Percentiles rank a stretch among this genome's conserved stretches.
These are phyloP conservation scores for Sinosuthora webbiana DNA, from an alignment of 2,113 vertebrate species.

Conservation along the genomic window DNA sequence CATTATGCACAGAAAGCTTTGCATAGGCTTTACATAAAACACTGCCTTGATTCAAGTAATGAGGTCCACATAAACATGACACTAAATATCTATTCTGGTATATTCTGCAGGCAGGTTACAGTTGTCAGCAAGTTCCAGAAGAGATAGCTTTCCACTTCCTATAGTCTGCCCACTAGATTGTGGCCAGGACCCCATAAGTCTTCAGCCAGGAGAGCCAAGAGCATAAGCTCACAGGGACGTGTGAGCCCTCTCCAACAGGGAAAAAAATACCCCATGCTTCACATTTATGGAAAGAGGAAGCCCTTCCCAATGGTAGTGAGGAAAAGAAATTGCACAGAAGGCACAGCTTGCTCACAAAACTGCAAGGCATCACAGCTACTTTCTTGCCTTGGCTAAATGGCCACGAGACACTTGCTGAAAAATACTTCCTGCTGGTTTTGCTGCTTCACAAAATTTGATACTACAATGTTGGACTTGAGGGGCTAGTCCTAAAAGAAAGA, in stretches of 20 bases:
- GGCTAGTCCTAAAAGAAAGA: not conserved
- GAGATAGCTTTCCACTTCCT: not conserved
- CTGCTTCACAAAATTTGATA: not conserved
- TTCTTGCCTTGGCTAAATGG: not conserved
- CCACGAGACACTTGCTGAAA: not conserved
- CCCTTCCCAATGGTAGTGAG: not conserved
- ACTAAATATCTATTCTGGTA: not conserved
- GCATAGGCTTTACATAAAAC: not conserved
- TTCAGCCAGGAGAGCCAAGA: not conserved
- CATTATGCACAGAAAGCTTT: not conserved
- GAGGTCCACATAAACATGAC: not conserved
- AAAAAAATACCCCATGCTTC: not conserved
- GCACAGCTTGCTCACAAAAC: not conserved
- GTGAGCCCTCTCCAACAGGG: not conserved
- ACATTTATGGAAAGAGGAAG: not conserved
- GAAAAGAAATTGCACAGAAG: not conserved
- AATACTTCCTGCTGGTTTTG: not conserved
- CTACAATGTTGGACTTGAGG: fast-evolving
- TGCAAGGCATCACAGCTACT: not conserved
- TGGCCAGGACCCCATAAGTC: not conserved
- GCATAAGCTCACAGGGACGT: not conserved
- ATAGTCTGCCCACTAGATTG: not conserved
- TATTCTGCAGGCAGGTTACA: not conserved
- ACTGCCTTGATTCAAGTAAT: not conserved
- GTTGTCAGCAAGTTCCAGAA: not conserved